Base-by-base conservation (phyloP, 1,140 invertebrate species). In the Zaprionus gabonicus region DNA sequence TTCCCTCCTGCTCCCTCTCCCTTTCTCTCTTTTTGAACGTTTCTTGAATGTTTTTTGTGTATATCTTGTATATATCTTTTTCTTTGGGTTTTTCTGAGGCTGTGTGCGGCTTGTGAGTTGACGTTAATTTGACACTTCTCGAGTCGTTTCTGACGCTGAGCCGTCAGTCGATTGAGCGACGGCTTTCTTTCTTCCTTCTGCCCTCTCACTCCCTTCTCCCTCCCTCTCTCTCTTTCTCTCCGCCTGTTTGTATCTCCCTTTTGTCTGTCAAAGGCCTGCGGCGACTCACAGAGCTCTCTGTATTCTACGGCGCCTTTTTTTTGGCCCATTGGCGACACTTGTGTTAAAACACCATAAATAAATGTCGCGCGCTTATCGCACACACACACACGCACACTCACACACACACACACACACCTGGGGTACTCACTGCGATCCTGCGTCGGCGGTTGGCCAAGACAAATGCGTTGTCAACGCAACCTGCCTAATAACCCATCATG, bases 381-480 rank as follows among this genome's bases (percentile, higher is more conserved):
- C 55, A 69, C 34, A 76, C 34, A 71, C 41, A 66, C 31, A 67
- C 27, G 57, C 23, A 59, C 51, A 23, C 36, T 58, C 36, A 74
- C 53, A 46, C 20, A 13, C 34, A 23, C 34, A 23, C 31, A 20
- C 15, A 62, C 28, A 67, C 53, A 70, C 71, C 27, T 53, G 57
- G 51, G 68, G n/a, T 46, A 46, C 41, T 46, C 41, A n/a, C 41
- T 20, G 55, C 23, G 76, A 90, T 90, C 84, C 84, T 88, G 81
- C 78, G 81, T 90, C 78, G 81, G 84, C 84, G 84, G 77, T 80
- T 81, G 85, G 69, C 44, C 63, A 88, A 91, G 84, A 90, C 85
- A 90, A 90, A 90, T 90, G 85, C 85, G 85, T 91, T 90, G 85
- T 91, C 85, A 90, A 90, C 86, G 85, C 86, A 90, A 88, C 85